phyloP scores from a whole-genome alignment of 2,888 invertebrate genomes.

The Aphrophora alni region DNA sequence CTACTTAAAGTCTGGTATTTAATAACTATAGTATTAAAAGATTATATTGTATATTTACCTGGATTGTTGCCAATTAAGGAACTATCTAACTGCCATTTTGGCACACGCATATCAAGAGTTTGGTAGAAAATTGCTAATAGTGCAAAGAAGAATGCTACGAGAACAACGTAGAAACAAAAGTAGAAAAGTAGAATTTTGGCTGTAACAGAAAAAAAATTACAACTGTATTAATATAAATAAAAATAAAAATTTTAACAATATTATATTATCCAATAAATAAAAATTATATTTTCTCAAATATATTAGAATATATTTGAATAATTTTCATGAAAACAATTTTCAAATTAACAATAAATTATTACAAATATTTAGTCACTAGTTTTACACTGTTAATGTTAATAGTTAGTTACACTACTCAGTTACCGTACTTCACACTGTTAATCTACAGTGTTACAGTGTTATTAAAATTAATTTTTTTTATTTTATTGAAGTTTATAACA shows the following conservation, averaged over 20 bases:
- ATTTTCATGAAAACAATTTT: too few relatives aligned
- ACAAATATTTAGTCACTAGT: too few relatives aligned
- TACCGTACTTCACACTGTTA: too few relatives aligned
- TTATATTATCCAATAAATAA: neutral
- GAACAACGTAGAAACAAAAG: constrained; percentile 90
- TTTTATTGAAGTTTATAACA: too few relatives aligned
- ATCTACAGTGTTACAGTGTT: too few relatives aligned
- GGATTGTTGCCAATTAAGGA: constrained; percentile 94
- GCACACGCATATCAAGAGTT: constrained; percentile 82
- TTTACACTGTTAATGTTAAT: too few relatives aligned
- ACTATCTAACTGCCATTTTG: constrained; percentile 87
- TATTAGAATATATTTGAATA: too few relatives aligned
- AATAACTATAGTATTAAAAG: too few relatives aligned
- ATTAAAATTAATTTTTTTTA: too few relatives aligned
- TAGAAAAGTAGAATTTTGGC: constrained; percentile 96
- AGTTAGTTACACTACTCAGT: too few relatives aligned
- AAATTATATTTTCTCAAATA: neutral
- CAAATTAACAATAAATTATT: too few relatives aligned
- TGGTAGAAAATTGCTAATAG: constrained; percentile 95
- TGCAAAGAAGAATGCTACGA: constrained; percentile 93
- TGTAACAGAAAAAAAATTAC: constrained; percentile 62
- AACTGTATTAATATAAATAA: neutral
- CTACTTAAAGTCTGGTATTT: too few relatives aligned
- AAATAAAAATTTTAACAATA: neutral
- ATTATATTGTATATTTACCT: constrained; percentile 63